These are phyloP conservation scores for Cosmorhoe ocellata DNA, from an alignment of 2,888 invertebrate genomes.

Conservation along the genomic window DNA sequence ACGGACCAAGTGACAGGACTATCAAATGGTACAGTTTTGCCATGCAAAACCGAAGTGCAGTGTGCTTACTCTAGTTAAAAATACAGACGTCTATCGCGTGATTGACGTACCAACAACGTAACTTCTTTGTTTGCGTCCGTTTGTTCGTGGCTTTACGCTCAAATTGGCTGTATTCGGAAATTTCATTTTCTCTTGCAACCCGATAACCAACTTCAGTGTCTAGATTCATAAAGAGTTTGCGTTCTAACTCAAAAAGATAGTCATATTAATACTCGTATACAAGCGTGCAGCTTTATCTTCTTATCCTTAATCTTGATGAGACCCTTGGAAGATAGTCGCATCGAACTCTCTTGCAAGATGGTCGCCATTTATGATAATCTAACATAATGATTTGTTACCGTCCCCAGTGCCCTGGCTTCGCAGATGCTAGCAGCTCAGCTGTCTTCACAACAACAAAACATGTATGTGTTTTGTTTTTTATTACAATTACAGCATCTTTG, in stretches of 20 bases:
- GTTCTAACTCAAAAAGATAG: too few relatives aligned
- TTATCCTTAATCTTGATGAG: not conserved
- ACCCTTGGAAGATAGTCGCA: slow-evolving; percentile 14
- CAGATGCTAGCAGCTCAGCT: slow-evolving; percentile 97
- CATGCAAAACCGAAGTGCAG: too few relatives aligned
- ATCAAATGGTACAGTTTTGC: too few relatives aligned
- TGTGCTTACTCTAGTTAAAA: too few relatives aligned
- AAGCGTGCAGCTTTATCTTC: slow-evolving; percentile 66
- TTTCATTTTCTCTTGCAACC: not conserved
- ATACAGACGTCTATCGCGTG: too few relatives aligned
- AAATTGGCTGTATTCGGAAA: not conserved
- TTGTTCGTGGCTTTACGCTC: too few relatives aligned
- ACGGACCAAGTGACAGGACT: too few relatives aligned
- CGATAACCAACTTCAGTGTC: too few relatives aligned
- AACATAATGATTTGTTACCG: slow-evolving; percentile 80
- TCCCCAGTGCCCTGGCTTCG: slow-evolving; percentile 97
- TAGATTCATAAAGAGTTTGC: not conserved
- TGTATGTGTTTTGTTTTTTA: slow-evolving; percentile 88
- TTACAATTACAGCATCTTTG: slow-evolving; percentile 59
- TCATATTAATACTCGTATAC: not conserved
- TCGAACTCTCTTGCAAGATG: slow-evolving; percentile 15
- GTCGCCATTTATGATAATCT: slow-evolving; percentile 47
- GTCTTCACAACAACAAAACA: slow-evolving; percentile 96
- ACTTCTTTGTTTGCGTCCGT: too few relatives aligned
- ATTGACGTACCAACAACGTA: too few relatives aligned